Evolutionary conservation across 2,113 vertebrate genomes (phyloP), one percentile per base, ranked within the genome.

Genomic region (Catharus minimus): DNA sequence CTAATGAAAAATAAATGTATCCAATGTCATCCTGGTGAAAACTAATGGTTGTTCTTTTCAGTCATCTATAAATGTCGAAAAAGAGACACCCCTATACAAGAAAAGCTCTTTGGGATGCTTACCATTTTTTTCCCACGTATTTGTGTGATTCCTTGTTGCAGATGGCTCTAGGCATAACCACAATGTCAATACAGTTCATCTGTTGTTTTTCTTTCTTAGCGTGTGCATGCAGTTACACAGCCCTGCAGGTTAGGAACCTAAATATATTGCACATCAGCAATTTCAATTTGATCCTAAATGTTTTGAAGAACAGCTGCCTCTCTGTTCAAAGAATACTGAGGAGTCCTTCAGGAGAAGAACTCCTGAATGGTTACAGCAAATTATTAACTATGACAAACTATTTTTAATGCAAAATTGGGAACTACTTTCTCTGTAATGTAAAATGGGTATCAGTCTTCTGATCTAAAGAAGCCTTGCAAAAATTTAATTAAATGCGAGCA

Each of bases 1-100:
- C 71, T 85, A 86, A 95, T 89, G 89, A 88, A 96, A 96, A 95
- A 94, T 90, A 96, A 94, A 91, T 88, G 74, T 88, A 92, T 95
- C 88, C 89, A 61, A 4, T 95, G 82, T 95, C 84, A 82, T 76
- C 33, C 71, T 61, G 82, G 79, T 78, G 78, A 90, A 95, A 94
- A 93, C 66, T 66, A 93, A 68, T 74, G 73, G 36, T 58, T 87
- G 69, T 62, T 93, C 80, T 92, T 88, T 90, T 83, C 76, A 61
- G 85, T 73, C 39, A 38, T 86, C 64, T 89, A 39, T 61, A 74
- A 94, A 81, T 61, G 64, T 68, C 91, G 68, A 92, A 82, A 81
- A 76, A 43, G 47, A 93, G 74, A 86, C 72, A 88, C 28, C 66
- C 9, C 30, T 61, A 2, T 66, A 72, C 15, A 36, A 79, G 73